Percentiles rank a stretch among this genome's conserved stretches.
Conservation (phyloP, 2,888 invertebrate genomes). For the Phymatocera aterrima region DNA sequence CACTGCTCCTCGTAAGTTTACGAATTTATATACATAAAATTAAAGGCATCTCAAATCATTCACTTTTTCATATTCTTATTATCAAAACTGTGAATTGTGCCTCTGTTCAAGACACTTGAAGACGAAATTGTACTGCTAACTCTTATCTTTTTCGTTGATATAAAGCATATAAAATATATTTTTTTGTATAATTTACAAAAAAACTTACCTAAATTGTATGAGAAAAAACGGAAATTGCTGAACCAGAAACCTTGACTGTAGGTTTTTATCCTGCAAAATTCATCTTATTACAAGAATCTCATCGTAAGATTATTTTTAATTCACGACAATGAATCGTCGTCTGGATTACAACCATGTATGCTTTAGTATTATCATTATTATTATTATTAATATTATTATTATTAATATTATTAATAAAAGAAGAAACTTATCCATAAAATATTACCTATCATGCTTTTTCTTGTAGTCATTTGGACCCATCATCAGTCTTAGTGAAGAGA, state of each 20-base stretch:
- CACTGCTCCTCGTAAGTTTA: constrained; percentile 69
- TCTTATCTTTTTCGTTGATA: background rate
- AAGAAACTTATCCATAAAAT: constrained; percentile 34
- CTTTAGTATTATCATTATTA: too few species aligned
- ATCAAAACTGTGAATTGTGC: background rate
- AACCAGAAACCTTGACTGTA: constrained; percentile 13
- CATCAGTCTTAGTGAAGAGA: constrained; percentile 44
- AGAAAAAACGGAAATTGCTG: background rate
- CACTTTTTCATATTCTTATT: background rate
- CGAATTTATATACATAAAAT: constrained; percentile 29
- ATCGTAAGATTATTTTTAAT: constrained; percentile 41
- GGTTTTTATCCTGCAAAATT: constrained; percentile 42
- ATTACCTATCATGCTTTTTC: constrained; percentile 57
- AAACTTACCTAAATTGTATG: background rate
- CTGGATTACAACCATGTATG: constrained; percentile 51
- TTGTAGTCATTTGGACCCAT: constrained; percentile 65
- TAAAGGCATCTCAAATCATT: background rate
- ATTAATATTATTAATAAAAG: constrained; percentile 61
- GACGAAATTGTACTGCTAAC: too few species aligned
- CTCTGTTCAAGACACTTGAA: too few species aligned
- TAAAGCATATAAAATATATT: background rate
- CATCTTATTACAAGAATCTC: constrained; percentile 43
- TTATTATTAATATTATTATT: too few species aligned
- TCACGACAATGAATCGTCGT: constrained; percentile 25
- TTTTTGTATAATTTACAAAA: background rate